Percentiles rank a stretch among this genome's conserved stretches.
These are phyloP conservation scores for Ceratotherium simum DNA, from an alignment of 2,113 vertebrate species.

Conservation along the genomic window DNA sequence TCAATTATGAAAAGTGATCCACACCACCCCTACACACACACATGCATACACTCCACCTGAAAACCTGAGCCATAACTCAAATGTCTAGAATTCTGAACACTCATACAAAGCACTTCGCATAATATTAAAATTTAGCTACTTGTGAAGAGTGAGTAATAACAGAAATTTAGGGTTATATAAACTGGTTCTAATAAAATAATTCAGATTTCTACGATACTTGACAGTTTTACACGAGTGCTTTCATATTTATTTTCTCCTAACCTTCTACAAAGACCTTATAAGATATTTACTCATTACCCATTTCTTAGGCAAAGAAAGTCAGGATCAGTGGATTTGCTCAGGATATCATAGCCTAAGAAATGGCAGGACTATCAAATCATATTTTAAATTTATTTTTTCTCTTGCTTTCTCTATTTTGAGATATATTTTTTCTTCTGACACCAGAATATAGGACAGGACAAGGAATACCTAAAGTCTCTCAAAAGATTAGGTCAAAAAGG, in stretches of 20 bases:
- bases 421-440: background rate
- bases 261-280: background rate
- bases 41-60: background rate
- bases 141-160: constrained; percentile 25
- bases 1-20: constrained; percentile 70
- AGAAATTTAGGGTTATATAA: constrained; percentile 43
- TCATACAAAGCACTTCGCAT: background rate
- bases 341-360: background rate
- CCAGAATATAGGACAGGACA: background rate
- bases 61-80: background rate
- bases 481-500: constrained; percentile 10
- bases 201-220: background rate
- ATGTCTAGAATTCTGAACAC: background rate
- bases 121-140: constrained; percentile 7
- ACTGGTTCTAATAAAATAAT: constrained; percentile 34
- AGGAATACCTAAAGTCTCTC: background rate
- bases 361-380: background rate
- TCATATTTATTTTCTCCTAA: constrained; percentile 19
- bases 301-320: background rate
- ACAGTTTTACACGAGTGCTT: background rate
- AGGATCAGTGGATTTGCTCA: background rate
- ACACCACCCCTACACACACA: background rate
- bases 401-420: background rate
- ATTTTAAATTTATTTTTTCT: background rate
- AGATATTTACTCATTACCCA: background rate